Evolutionary conservation across 2,113 vertebrate species (phyloP), one percentile per base, ranked within the genome.

Genomic region (Gulo gulo): DNA sequence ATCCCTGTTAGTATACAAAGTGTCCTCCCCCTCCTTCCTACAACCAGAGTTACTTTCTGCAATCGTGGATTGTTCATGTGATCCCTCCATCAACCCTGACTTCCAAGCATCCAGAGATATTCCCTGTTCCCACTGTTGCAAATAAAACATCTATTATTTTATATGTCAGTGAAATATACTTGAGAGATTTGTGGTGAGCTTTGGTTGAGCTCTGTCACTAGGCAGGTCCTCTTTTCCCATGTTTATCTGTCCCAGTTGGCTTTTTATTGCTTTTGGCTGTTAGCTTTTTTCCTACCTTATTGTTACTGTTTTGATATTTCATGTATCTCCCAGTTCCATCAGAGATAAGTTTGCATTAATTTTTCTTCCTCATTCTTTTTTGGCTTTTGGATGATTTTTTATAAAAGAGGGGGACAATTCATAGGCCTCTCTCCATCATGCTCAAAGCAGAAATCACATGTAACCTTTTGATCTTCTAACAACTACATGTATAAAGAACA

Each of bases 371-470:
- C 21, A 34, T 78, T 82, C n/a, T n/a, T 88, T 89, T 88, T 84
- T 89, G 23, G 21, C n/a, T 92, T 94, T 91, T 69, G 50, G 57
- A 8, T 84, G n/a, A 83, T 94, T 96, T 90, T 23, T 89, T 89
- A 81, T 39, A 82, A 93, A 88, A 73, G 14, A 73, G 82, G 21
- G 74, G 11, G 7, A n/a, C 39, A 81, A 39, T 15, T 86, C 21
- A 65, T 55, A 76, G 55, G 74, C 24, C 5, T 52, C 34, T 95
- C 6, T 26, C 31, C 15, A 55, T 71, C 31, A 95, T 80, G 88
- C 95, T 89, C n/a, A 87, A 92, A 85, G n/a, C 31, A 81, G 55
- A 79, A 96, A 84, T 86, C 73, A 86, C 47, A 76, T 24, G 20
- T 57, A 78, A 20, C 10, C 39, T 81, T 95, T 96, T 65, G 21